Evolutionary conservation across 2,888 invertebrate genomes (phyloP), one percentile per base, ranked within the genome.

Genomic region (Brassicogethes aeneus): DNA sequence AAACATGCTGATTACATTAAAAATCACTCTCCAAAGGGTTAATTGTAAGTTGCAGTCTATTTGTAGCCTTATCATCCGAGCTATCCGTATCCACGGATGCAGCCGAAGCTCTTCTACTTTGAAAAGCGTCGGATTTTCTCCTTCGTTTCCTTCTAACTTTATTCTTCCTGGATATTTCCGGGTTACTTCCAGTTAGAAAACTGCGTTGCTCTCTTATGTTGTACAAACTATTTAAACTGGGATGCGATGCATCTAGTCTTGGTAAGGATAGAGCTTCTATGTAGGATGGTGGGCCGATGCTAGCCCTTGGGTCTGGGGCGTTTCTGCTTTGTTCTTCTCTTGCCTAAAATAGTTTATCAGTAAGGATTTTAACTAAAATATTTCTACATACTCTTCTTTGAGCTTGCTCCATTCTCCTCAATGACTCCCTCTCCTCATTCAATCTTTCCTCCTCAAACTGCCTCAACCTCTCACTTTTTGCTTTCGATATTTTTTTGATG

Each of bases 241-340:
- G 74, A 54, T 73, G 74, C 0, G 80, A 80, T 2, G 73, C 63
- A 52, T 77, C 79, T 30, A 83, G 55, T 57, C 81, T 77, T 1
- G 85, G 83, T 79, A 87, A 80, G 14, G 79, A 72, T 41, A 87
- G 70, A 17, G 86, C 87, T 68, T 85, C 86, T 53, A 79, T 81
- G 55, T 87, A 87, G 2, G 81, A 80, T 0, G 87, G 87, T 29
- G 85, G 80, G 42, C 78, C 74, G 17, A 81, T 71, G 37, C 77
- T 61, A 65, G 85, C 85, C 51, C 82, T 72, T 1, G 79, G 79
- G 62, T 82, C 82, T 3, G 82, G 77, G 15, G 81, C 77, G 56
- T 77, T 82, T 38, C 72, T 69, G 10, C 74, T 65, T 14, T 52
- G 54, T 12, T 57, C 57, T 39, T 59, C 57, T 30, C 47, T 42